A percentile compares a stretch with the other conserved stretches of the same genome.
phyloP scores from a whole-genome alignment of 1,140 invertebrate genomes.

The Listronotus oregonensis region DNA sequence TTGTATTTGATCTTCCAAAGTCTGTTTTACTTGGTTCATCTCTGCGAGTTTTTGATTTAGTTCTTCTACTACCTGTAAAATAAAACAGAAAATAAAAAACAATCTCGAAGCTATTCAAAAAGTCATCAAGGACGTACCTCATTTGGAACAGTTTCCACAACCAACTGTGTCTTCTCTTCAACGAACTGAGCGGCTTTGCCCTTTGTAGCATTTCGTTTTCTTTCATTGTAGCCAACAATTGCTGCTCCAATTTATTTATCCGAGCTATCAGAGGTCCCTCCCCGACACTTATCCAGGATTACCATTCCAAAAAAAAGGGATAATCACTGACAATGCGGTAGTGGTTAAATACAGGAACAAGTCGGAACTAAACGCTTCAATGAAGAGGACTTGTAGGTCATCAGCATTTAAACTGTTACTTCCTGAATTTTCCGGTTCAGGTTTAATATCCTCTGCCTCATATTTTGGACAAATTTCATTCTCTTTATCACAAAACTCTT shows the following conservation, averaged over 20 bases:
- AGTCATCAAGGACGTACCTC: slow-evolving; percentile 58
- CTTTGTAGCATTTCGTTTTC: slow-evolving; percentile 70
- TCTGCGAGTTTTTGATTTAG: slow-evolving; percentile 65
- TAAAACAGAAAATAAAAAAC: too few relatives aligned
- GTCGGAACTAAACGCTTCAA: slow-evolving; percentile 38
- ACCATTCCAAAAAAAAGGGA: slow-evolving; percentile 79
- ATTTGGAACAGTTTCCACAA: slow-evolving; percentile 67
- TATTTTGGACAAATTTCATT: too few relatives aligned
- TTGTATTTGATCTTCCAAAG: slow-evolving; percentile 63
- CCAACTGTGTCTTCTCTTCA: slow-evolving; percentile 61
- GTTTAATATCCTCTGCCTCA: too few relatives aligned
- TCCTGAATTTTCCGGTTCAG: not conserved
- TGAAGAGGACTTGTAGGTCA: not conserved
- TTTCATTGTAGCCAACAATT: slow-evolving; percentile 60
- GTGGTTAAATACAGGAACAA: slow-evolving; percentile 56
- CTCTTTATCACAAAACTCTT: too few relatives aligned
- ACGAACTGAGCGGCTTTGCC: slow-evolving; percentile 60
- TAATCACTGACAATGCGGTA: slow-evolving; percentile 69
- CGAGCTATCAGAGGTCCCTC: slow-evolving; percentile 64
- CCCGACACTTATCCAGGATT: slow-evolving; percentile 73
- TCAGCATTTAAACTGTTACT: not conserved
- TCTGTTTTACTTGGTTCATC: slow-evolving; percentile 51
- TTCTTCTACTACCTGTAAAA: slow-evolving; percentile 58
- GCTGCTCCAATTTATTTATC: slow-evolving; percentile 67
- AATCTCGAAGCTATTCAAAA: too few relatives aligned